A percentile compares a stretch with the other conserved stretches of the same genome.
Conservation (phyloP, 2,888 invertebrate species). For the Aphidius colemani region DNA sequence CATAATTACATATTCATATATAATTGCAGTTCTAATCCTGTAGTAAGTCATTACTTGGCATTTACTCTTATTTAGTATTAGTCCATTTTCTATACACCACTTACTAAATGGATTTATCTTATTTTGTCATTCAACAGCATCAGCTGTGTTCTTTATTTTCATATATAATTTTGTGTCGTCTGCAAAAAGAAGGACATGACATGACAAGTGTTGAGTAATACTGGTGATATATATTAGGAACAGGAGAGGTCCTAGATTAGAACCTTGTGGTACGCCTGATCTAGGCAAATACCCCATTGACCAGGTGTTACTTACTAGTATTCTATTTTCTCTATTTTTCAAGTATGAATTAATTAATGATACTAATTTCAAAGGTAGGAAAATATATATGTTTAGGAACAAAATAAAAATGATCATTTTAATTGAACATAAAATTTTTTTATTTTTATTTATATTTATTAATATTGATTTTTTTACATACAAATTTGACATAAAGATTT, state of each 20-base stretch:
- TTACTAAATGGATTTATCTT: too few relatives aligned
- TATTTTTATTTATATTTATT: too few relatives aligned
- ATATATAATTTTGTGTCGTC: conserved; percentile 4
- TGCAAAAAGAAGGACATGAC: not conserved
- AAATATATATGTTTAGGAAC: too few relatives aligned
- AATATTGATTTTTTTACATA: too few relatives aligned
- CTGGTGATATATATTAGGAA: conserved; percentile 4
- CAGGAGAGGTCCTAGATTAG: conserved; percentile 5
- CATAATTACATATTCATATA: too few relatives aligned
- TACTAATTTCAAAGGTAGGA: conserved; percentile 18
- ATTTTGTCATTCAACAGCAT: not conserved
- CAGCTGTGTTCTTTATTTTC: not conserved
- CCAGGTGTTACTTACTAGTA: not conserved
- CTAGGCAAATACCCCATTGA: not conserved
- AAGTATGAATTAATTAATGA: conserved; percentile 20
- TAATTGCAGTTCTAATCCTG: too few relatives aligned
- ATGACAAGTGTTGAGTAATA: not conserved
- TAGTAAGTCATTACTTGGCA: too few relatives aligned
- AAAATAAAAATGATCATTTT: too few relatives aligned
- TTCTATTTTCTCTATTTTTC: not conserved
- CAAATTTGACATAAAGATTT: too few relatives aligned
- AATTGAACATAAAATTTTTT: too few relatives aligned
- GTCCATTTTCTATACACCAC: too few relatives aligned
- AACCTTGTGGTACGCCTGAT: conserved; percentile 13
- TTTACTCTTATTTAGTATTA: too few relatives aligned